Evolutionary conservation across 2,888 invertebrate genomes (phyloP).

Genomic region (Willowsia nigromaculata): DNA sequence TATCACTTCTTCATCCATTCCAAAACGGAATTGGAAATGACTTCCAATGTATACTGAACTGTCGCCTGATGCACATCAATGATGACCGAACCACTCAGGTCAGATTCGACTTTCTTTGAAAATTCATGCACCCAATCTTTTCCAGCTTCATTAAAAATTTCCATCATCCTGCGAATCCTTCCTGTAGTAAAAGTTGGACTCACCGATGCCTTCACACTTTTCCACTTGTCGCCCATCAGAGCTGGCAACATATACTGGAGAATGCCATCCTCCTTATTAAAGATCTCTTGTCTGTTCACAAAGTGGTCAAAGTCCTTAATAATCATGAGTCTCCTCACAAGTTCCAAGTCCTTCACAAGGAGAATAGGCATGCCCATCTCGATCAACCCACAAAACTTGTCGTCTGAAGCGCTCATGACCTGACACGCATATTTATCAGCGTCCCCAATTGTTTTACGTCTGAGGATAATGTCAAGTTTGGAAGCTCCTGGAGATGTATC

Average conservation of each 20-base stretch:
- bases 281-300: slow-evolving; percentile 33
- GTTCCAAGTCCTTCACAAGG: slow-evolving; percentile 52
- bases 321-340: slow-evolving; percentile 28
- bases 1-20: slow-evolving; percentile 80
- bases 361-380: background rate
- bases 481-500: background rate
- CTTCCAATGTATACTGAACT: slow-evolving; percentile 22
- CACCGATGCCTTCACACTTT: background rate
- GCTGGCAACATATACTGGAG: background rate
- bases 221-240: slow-evolving; percentile 30
- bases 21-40: slow-evolving; percentile 79
- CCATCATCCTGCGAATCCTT: slow-evolving; percentile 5
- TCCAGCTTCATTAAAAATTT: background rate
- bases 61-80: background rate
- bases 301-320: slow-evolving; percentile 67
- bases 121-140: background rate
- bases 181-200: slow-evolving; percentile 53
- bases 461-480: background rate
- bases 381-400: slow-evolving; percentile 28
- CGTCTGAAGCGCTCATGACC: background rate
- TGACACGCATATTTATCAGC: too few relatives aligned
- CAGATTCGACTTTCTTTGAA: background rate
- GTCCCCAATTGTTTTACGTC: background rate
- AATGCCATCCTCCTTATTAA: background rate
- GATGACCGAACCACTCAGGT: background rate